A percentile compares a stretch with the other conserved stretches of the same genome.
phyloP scores from a whole-genome alignment of 1,140 invertebrate species.

The Oreohelix idahoensis region DNA sequence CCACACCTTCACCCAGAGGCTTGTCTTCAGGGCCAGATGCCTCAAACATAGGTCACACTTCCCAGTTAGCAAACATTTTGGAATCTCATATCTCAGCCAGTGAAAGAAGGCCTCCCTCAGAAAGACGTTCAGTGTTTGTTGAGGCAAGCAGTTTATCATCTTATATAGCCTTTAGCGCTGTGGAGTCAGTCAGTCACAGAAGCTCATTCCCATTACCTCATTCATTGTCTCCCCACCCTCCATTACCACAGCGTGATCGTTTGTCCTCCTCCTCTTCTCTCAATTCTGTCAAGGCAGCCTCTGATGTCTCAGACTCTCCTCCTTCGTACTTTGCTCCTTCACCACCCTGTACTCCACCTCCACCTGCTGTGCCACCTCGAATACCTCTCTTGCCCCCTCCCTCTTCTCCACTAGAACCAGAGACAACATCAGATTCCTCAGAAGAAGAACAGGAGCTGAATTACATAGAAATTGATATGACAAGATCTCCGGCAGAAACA shows the following conservation, averaged over 20 bases:
- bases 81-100: neutral
- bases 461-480: slow-evolving; percentile 39
- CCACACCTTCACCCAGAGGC: neutral
- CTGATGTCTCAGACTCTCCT: slow-evolving; percentile 27
- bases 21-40: neutral
- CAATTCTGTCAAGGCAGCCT: neutral
- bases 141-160: neutral
- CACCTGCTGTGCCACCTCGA: neutral
- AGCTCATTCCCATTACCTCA: neutral
- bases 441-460: slow-evolving; percentile 33
- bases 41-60: neutral
- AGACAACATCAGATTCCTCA: neutral
- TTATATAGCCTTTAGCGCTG: neutral
- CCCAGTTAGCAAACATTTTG: neutral
- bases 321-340: slow-evolving; percentile 30
- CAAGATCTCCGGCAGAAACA: neutral
- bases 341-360: slow-evolving; percentile 20
- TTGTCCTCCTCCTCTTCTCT: neutral
- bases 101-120: neutral
- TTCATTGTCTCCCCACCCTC: slow-evolving; percentile 9
- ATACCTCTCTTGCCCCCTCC: neutral
- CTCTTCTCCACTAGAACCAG: neutral
- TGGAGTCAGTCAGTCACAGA: neutral
- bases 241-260: neutral
- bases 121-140: neutral